phyloP scores from a whole-genome alignment of 1,140 invertebrate genomes.

The Diorhabda carinulata region DNA sequence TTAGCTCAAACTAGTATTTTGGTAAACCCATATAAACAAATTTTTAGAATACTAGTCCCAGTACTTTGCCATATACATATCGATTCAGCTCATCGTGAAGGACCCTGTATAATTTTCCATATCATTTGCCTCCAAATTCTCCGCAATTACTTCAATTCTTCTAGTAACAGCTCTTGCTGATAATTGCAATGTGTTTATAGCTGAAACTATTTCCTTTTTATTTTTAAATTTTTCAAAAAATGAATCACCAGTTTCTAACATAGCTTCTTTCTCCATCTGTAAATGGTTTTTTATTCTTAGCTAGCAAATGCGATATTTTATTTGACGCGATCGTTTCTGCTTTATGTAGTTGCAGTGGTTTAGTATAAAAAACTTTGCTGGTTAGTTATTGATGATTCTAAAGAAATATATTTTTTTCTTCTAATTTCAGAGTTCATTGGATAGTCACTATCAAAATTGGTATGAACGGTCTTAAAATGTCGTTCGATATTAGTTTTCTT shows the following conservation, averaged over 20 bases:
- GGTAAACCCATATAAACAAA: no score
- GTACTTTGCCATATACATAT: no score
- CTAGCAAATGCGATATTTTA: no score
- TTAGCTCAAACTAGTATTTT: no score
- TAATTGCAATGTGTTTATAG: constrained; percentile 7
- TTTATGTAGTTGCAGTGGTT: no score
- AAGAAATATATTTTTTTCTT: constrained; percentile 12
- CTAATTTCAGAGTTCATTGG: constrained; percentile 12
- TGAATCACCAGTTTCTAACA: not conserved
- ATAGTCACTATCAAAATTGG: constrained; percentile 6
- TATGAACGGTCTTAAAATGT: not conserved
- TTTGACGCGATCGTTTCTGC: no score
- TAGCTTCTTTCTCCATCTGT: not conserved
- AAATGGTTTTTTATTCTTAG: no score
- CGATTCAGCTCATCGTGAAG: no score
- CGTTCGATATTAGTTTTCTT: no score
- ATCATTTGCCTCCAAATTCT: constrained; percentile 2
- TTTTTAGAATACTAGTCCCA: no score
- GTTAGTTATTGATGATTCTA: not conserved
- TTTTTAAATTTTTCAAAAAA: not conserved
- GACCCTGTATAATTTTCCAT: not conserved
- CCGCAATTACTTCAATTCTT: not conserved
- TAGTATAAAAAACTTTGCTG: no score
- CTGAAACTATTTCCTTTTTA: no score
- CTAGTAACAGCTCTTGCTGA: constrained; percentile 3